Conservation (phyloP, 2,797 vertebrate genomes). For the Masticophis lateralis region DNA sequence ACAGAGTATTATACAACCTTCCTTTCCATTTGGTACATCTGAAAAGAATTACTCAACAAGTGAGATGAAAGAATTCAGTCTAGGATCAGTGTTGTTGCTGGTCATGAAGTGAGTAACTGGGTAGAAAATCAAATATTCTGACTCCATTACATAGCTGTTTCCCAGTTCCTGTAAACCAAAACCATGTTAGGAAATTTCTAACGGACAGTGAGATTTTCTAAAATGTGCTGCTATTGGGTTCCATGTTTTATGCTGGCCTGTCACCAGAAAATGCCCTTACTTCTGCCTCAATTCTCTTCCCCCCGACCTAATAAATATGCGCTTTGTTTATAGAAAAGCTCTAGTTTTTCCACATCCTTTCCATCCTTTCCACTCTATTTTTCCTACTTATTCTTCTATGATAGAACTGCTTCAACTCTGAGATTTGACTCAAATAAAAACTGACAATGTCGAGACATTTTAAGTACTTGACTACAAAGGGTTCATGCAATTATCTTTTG, state of each 20-base stretch:
- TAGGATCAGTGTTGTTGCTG: neutral
- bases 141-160: neutral
- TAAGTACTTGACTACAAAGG: slow-evolving; percentile 45
- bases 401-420: slow-evolving; percentile 30
- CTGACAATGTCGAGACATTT: slow-evolving; percentile 61
- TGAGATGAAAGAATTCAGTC: neutral
- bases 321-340: neutral
- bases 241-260: neutral
- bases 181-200: neutral
- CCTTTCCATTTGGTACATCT: neutral
- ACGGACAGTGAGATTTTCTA: neutral
- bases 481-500: slow-evolving; percentile 69
- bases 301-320: neutral
- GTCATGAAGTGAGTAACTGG: neutral
- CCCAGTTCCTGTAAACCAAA: neutral
- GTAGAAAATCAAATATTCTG: neutral
- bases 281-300: fast-evolving
- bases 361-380: neutral
- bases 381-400: neutral
- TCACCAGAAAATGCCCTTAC: neutral
- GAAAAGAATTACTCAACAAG: neutral
- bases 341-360: neutral
- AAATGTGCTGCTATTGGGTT: neutral
- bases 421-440: slow-evolving; percentile 66
- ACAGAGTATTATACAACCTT: neutral